phyloP scores from a whole-genome alignment of 2,113 vertebrate species.

The Notarius lentiginosus region DNA sequence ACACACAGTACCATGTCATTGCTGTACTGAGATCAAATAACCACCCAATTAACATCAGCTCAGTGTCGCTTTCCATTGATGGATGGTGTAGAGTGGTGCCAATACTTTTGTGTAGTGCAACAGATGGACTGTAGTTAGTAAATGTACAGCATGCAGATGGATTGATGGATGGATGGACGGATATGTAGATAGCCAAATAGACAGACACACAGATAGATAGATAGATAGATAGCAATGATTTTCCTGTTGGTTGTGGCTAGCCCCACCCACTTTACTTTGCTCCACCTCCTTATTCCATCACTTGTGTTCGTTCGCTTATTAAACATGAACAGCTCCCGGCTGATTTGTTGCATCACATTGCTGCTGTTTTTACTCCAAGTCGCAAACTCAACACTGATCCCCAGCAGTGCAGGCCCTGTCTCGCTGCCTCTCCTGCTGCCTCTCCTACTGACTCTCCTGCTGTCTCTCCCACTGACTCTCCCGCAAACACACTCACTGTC shows the following conservation, averaged over 20 bases:
- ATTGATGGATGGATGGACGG: background rate
- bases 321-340: background rate
- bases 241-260: background rate
- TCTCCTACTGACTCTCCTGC: accelerated
- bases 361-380: background rate
- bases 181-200: background rate
- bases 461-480: background rate
- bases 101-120: background rate
- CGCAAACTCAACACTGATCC: background rate
- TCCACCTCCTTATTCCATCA: background rate
- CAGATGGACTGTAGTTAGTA: background rate
- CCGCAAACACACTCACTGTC: background rate
- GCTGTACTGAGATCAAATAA: background rate
- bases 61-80: background rate
- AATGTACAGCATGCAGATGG: background rate
- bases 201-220: background rate
- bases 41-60: too few species aligned
- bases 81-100: background rate
- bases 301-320: background rate
- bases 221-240: background rate
- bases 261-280: background rate
- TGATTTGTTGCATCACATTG: background rate
- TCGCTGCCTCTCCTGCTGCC: background rate
- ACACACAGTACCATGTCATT: background rate
- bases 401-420: background rate